phyloP scores from a whole-genome alignment of 2,113 vertebrate species.

The Helogale parvula region DNA sequence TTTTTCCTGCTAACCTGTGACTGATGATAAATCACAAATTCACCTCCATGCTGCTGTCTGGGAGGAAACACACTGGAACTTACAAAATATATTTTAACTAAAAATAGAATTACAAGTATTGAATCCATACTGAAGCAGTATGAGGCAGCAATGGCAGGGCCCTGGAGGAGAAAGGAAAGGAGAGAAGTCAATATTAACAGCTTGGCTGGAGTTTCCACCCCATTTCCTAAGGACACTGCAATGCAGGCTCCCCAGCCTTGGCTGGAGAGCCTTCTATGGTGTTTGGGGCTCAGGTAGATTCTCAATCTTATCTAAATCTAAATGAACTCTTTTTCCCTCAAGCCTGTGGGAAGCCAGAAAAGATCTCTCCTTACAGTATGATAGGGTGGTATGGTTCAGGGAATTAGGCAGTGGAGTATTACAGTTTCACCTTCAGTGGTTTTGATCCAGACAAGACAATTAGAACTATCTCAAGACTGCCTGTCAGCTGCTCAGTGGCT shows the following conservation, averaged over 20 bases:
- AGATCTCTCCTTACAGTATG: neutral
- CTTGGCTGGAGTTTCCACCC: neutral
- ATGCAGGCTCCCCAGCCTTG: neutral
- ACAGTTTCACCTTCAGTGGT: neutral
- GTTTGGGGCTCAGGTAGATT: neutral
- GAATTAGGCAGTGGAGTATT: neutral
- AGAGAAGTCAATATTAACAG: neutral
- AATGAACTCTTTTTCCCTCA: neutral
- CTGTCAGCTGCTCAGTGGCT: neutral
- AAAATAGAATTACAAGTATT: constrained; percentile 58
- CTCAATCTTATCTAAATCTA: constrained; percentile 22
- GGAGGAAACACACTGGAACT: constrained; percentile 56
- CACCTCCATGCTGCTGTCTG: constrained; percentile 69
- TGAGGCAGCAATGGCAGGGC: neutral
- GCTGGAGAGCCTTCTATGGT: neutral
- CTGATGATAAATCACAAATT: constrained; percentile 70
- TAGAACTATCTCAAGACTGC: no score
- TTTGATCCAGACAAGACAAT: neutral
- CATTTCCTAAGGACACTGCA: neutral
- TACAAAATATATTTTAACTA: constrained; percentile 73
- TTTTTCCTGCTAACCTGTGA: constrained; percentile 69
- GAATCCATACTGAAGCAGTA: constrained; percentile 22
- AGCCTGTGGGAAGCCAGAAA: neutral
- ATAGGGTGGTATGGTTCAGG: neutral
- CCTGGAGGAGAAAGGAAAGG: neutral